phyloP scores from a whole-genome alignment of 2,113 vertebrate species.

The Rhea pennata region DNA sequence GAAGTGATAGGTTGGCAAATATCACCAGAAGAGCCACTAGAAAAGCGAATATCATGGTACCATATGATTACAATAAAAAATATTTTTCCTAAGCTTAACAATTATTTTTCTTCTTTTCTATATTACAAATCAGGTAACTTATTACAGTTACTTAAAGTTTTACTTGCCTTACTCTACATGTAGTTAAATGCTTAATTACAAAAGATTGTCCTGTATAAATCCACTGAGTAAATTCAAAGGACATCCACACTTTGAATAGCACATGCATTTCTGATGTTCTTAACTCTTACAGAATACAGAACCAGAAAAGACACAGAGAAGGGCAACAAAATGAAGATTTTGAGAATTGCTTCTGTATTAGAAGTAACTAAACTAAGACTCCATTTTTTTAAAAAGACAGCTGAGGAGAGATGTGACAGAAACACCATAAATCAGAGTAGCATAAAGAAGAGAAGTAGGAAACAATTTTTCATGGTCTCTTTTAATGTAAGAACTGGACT shows the following conservation, averaged over 20 bases:
- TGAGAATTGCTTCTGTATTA: background rate
- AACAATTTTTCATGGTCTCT: background rate
- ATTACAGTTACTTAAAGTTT: background rate
- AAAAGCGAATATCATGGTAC: background rate
- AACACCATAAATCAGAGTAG: background rate
- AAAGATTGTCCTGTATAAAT: too few relatives aligned
- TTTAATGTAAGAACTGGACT: background rate
- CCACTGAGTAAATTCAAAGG: too few relatives aligned
- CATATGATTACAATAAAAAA: background rate
- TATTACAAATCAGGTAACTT: background rate
- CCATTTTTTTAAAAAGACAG: background rate
- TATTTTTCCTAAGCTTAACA: background rate
- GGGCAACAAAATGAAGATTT: background rate
- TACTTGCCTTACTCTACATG: background rate
- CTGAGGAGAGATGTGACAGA: background rate
- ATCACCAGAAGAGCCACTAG: background rate
- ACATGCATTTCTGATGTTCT: background rate
- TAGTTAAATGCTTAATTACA: too few relatives aligned
- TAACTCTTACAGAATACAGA: background rate
- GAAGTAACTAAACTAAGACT: background rate
- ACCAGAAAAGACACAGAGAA: background rate
- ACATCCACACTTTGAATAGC: background rate
- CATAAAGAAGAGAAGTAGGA: background rate
- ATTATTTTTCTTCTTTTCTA: background rate
- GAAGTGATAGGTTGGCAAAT: background rate